Base-by-base conservation (phyloP, 2,888 invertebrate genomes). In the Drosophila helvetica region DNA sequence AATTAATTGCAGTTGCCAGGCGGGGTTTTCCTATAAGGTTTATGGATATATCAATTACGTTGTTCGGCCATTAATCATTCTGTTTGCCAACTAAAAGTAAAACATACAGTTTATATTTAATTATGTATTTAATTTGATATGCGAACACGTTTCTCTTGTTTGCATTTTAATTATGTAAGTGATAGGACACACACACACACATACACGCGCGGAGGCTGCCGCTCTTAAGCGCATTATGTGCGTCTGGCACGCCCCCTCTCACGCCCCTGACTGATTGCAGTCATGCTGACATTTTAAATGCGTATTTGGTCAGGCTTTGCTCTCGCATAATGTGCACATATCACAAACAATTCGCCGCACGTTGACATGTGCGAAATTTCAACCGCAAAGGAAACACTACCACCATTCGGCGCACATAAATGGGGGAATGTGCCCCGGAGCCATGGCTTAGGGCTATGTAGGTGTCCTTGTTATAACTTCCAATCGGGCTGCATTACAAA, bases 311-410 rank as follows among this genome's bases (percentile, higher is more conserved):
- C 17, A 18, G 38, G n/a, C 38, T n/a, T n/a, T 6, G 17, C 22
- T 0, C 2, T 6, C 33, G 19, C 52, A 59, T 59, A 64, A 55
- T 27, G 51, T 1, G 46, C 38, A 50, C 38, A 43, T 64, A 73
- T 76, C 75, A 75, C 64, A 74, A 77, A 71, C 78, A 57, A 71
- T 75, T 62, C 78, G 80, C 77, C 78, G 65, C 86, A 75, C 57
- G 51, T 61, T 80, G 85, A 82, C 77, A 71, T 70, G 63, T 65
- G 74, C 70, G 74, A 78, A 56, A 66, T 52, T 68, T 62, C 51
- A 67, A 68, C 60, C 72, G 48, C 69, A 63, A 47, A 55, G 17
- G n/a, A 43, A 10, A 42, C n/a, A n/a, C n/a, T 7, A n/a, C 22
- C 46, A 19, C 53, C 30, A 18, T 53, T 52, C 17, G 33, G 22